phyloP scores from a whole-genome alignment of 2,797 vertebrate species.

The Antennarius maculatus region DNA sequence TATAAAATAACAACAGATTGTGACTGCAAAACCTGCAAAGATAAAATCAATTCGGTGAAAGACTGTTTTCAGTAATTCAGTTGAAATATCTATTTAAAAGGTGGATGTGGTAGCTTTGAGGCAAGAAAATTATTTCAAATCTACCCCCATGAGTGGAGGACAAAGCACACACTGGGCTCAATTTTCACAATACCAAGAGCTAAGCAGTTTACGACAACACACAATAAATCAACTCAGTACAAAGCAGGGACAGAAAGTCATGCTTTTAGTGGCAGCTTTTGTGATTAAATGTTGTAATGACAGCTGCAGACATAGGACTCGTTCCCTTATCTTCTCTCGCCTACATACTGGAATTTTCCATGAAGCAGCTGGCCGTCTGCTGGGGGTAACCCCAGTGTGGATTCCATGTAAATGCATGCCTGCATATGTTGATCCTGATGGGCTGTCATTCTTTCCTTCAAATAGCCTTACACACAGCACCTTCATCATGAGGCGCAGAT shows the following conservation, averaged over 20 bases:
- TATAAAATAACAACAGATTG: neutral
- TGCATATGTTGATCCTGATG: conserved; percentile 57
- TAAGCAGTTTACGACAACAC: neutral
- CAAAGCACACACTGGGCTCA: neutral
- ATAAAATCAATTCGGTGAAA: neutral
- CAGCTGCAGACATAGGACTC: conserved; percentile 58
- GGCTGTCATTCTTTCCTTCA: conserved; percentile 34
- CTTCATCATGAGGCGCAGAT: conserved; percentile 52
- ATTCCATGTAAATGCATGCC: conserved; percentile 36
- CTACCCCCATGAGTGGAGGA: neutral
- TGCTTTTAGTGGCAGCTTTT: conserved; percentile 32
- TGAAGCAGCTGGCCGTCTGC: conserved; percentile 54
- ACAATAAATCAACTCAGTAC: conserved; percentile 16
- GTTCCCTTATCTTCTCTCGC: conserved; percentile 7
- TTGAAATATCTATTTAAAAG: neutral
- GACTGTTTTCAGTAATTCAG: neutral
- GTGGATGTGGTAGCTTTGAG: neutral
- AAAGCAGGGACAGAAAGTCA: conserved; percentile 12
- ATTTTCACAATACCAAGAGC: neutral
- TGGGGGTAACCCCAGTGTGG: conserved; percentile 32
- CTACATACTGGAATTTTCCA: conserved; percentile 37
- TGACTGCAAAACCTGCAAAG: neutral
- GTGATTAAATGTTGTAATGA: conserved; percentile 54
- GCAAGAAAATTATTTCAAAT: neutral
- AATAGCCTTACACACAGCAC: conserved; percentile 25